Evolutionary conservation across 2,888 invertebrate species (phyloP).

Genomic region (Electrophaes corylata): DNA sequence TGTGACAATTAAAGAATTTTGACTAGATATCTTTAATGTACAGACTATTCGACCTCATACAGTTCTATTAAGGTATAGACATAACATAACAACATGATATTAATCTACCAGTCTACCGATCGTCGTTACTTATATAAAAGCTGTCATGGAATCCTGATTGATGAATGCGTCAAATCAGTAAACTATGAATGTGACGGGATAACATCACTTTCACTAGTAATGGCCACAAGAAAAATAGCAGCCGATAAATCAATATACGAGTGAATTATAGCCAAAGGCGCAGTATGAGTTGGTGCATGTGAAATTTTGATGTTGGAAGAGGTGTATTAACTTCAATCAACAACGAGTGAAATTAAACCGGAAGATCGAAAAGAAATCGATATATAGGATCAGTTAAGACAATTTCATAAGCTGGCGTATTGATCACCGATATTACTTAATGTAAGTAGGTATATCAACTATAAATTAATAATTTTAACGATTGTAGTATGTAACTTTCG

Average conservation of each 20-base stretch:
- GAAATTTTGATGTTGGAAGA: constrained; percentile 34
- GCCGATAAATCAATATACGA: constrained; percentile 60
- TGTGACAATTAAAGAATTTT: too few species aligned
- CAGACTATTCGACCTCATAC: too few species aligned
- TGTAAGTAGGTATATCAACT: constrained; percentile 32
- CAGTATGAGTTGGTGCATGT: constrained; percentile 22
- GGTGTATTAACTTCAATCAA: constrained; percentile 58
- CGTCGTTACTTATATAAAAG: constrained; percentile 19
- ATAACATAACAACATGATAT: neutral
- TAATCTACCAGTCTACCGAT: constrained; percentile 3
- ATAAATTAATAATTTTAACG: constrained; percentile 49
- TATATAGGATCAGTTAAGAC: constrained; percentile 55
- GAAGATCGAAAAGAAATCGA: constrained; percentile 72
- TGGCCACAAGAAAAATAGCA: constrained; percentile 58
- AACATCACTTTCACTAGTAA: constrained; percentile 64
- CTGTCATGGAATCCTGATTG: constrained; percentile 51
- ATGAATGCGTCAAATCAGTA: constrained; percentile 56
- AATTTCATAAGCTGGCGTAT: constrained; percentile 59
- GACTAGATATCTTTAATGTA: too few species aligned
- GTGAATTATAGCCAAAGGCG: constrained; percentile 59
- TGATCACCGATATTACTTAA: constrained; percentile 32
- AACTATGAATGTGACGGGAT: constrained; percentile 62
- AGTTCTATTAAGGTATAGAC: neutral
- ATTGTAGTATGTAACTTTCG: constrained; percentile 34
- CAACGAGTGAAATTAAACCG: constrained; percentile 67